Percentiles rank a stretch among this genome's conserved stretches.
These are phyloP conservation scores for Trinorchestia longiramus DNA, from an alignment of 1,140 invertebrate species.

Conservation along the genomic window DNA sequence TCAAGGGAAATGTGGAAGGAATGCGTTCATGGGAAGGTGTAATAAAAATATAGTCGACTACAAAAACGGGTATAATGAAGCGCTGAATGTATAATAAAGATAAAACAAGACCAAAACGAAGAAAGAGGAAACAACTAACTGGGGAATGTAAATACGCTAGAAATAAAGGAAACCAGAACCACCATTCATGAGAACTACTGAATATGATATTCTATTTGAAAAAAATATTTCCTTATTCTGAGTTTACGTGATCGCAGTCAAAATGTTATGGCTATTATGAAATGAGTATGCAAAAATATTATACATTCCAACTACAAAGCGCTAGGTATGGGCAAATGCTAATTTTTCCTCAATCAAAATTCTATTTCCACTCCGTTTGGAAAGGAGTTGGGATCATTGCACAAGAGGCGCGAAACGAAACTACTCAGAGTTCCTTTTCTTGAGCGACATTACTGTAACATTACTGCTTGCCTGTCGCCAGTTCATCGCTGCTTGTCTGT, in stretches of 20 bases:
- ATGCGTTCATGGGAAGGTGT: not conserved
- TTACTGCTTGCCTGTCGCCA: no score
- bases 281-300: not conserved
- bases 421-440: not conserved
- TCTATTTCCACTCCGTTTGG: not conserved
- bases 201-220: not conserved
- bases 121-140: not conserved
- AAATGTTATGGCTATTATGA: not conserved
- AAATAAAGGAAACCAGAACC: not conserved
- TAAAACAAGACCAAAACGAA: not conserved
- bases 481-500: no score
- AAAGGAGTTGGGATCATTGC: not conserved
- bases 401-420: not conserved
- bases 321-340: not conserved
- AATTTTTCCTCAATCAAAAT: not conserved
- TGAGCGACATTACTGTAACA: no score
- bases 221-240: not conserved
- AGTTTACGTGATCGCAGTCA: not conserved
- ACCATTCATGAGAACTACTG: not conserved
- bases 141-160: not conserved
- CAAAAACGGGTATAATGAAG: not conserved
- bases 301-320: not conserved
- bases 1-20: not conserved
- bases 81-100: not conserved
- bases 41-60: not conserved